phyloP scores from a whole-genome alignment of 2,888 invertebrate species.

The Ochropleura leucogaster region DNA sequence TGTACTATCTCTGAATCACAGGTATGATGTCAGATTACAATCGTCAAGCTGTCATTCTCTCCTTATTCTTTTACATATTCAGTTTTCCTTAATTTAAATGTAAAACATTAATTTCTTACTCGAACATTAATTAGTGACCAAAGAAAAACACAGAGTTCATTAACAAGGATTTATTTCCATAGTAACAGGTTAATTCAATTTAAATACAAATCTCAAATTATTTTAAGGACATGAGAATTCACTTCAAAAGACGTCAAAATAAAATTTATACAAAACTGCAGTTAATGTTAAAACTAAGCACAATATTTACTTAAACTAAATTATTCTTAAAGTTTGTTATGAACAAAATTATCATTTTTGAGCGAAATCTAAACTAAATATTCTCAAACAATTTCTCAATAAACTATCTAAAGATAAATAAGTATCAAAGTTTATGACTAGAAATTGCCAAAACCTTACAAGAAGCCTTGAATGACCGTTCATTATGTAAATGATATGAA shows the following conservation, averaged over 20 bases:
- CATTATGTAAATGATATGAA: slow-evolving; percentile 36
- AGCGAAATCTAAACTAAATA: not conserved
- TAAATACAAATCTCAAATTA: not conserved
- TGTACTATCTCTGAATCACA: too few relatives aligned
- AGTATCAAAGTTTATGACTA: not conserved
- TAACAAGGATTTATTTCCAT: not conserved
- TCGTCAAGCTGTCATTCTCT: too few relatives aligned
- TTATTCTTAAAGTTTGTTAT: not conserved
- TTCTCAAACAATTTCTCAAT: not conserved
- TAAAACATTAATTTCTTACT: not conserved
- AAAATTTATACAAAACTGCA: not conserved
- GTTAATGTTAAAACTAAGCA: not conserved
- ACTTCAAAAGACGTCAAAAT: not conserved
- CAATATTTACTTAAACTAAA: too few relatives aligned
- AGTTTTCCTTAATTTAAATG: not conserved
- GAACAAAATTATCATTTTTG: not conserved
- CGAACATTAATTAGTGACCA: too few relatives aligned
- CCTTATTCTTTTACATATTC: too few relatives aligned
- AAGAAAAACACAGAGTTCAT: not conserved
- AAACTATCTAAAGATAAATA: not conserved
- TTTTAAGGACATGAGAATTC: not conserved
- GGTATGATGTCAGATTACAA: too few relatives aligned
- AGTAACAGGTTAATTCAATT: not conserved
- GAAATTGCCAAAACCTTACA: not conserved
- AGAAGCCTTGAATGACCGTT: slow-evolving; percentile 37